Percentiles rank a stretch among this genome's conserved stretches.
Evolutionary conservation across 92 coral and sea anemone genomes (phyloP).

Genomic region (Diadumene lineata): DNA sequence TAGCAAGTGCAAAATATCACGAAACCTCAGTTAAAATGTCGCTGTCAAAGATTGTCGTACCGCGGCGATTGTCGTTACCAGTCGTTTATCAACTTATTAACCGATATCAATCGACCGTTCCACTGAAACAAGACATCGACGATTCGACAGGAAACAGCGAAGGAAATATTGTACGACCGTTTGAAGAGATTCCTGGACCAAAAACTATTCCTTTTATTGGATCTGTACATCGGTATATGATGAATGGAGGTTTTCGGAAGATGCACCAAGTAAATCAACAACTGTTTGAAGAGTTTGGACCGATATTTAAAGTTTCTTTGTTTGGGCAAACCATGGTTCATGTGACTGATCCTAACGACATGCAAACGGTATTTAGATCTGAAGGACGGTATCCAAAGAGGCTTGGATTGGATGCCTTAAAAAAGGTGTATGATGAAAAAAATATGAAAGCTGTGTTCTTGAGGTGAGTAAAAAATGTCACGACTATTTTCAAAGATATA

Average conservation of each 20-base stretch:
- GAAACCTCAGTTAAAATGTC: not conserved
- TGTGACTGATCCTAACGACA: constrained; percentile 49
- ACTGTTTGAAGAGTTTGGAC: constrained; percentile 54
- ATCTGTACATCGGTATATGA: constrained; percentile 30
- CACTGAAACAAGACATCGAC: not conserved
- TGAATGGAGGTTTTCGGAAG: constrained; percentile 31
- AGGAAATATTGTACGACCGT: constrained; percentile 6
- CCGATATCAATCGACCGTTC: constrained; percentile 3
- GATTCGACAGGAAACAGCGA: not conserved
- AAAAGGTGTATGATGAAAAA: not conserved
- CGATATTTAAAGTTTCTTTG: constrained; percentile 54
- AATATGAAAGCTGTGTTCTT: not conserved
- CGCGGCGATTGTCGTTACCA: constrained; percentile 5
- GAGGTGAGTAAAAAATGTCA: not conserved
- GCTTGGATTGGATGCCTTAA: constrained; percentile 15
- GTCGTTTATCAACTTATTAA: not conserved
- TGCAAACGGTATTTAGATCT: constrained; percentile 49
- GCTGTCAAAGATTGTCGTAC: not conserved
- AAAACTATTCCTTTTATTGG: constrained; percentile 32
- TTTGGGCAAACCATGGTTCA: constrained; percentile 39
- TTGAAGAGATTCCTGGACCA: constrained; percentile 50
- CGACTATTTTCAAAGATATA: no score
- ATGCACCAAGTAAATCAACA: constrained; percentile 24
- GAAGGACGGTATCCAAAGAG: constrained; percentile 67
- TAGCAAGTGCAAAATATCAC: no score